These are phyloP conservation scores for Cotesia vestalis DNA, from an alignment of 1,140 invertebrate species.

Conservation along the genomic window DNA sequence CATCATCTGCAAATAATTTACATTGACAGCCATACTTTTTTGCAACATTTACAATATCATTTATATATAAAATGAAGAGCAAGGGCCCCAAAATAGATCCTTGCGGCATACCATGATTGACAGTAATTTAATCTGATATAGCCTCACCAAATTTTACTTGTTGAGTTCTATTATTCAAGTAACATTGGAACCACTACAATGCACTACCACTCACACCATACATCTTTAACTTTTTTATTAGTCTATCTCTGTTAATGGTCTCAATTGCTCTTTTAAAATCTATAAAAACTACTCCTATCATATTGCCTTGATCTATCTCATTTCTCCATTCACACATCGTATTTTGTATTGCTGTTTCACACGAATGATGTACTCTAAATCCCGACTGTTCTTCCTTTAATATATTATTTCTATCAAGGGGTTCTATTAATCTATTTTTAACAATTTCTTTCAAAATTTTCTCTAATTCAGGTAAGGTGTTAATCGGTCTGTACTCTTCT, in stretches of 20 bases:
- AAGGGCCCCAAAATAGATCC: slow-evolving; percentile 33
- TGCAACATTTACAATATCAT: slow-evolving; percentile 10
- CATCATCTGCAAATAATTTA: slow-evolving; percentile 42
- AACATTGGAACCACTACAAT: slow-evolving; percentile 31
- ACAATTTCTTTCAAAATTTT: slow-evolving; percentile 42
- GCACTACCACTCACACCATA: slow-evolving; percentile 28
- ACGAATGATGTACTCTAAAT: slow-evolving; percentile 32
- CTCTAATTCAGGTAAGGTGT: slow-evolving; percentile 39
- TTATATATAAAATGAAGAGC: slow-evolving; percentile 37
- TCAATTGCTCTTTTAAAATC: slow-evolving; percentile 37
- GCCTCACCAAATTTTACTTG: neutral
- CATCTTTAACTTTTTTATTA: slow-evolving; percentile 28
- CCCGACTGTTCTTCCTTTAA: slow-evolving; percentile 36
- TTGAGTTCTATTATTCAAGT: slow-evolving; percentile 27
- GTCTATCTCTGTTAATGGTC: slow-evolving; percentile 29
- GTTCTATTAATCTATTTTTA: slow-evolving; percentile 34
- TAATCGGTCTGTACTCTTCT: slow-evolving; percentile 42
- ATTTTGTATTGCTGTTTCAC: slow-evolving; percentile 29
- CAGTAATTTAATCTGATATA: neutral
- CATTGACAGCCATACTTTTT: slow-evolving; percentile 15
- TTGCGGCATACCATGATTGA: slow-evolving; percentile 34
- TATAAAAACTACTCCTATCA: slow-evolving; percentile 1
- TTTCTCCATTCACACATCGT: slow-evolving; percentile 12
- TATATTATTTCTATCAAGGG: slow-evolving; percentile 27
- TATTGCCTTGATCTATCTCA: slow-evolving; percentile 24